phyloP scores from a whole-genome alignment of 2,113 vertebrate species.

The Perognathus longimembris region DNA sequence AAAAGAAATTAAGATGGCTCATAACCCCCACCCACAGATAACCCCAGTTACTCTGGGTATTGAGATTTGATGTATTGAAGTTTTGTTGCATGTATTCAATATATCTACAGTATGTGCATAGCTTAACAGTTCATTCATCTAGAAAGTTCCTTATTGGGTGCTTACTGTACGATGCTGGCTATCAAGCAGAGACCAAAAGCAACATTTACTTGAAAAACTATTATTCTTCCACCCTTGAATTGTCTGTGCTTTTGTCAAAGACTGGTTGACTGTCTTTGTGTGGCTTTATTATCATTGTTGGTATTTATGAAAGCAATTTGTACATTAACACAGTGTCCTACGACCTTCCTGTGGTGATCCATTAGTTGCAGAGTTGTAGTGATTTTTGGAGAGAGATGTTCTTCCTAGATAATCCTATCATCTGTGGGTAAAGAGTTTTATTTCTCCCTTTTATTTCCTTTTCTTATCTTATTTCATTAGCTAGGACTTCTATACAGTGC shows the following conservation, averaged over 20 bases:
- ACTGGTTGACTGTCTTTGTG: not conserved
- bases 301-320: not conserved
- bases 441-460: constrained; percentile 17
- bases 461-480: constrained; percentile 28
- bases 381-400: not conserved
- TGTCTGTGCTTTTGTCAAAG: not conserved
- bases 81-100: not conserved
- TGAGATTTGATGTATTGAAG: not conserved
- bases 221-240: not conserved
- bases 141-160: not conserved
- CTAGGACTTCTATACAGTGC: not conserved
- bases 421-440: constrained; percentile 1
- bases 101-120: not conserved
- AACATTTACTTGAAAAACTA: not conserved
- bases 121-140: not conserved
- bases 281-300: not conserved
- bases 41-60: not conserved
- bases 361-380: not conserved
- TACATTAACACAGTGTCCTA: not conserved
- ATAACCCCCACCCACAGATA: not conserved
- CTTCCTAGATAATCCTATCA: not conserved
- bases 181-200: not conserved
- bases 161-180: not conserved
- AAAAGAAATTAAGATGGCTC: not conserved
- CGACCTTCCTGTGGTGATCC: not conserved